These are phyloP conservation scores for Paradoxurus hermaphroditus DNA, from an alignment of 2,113 vertebrate species.

Conservation along the genomic window DNA sequence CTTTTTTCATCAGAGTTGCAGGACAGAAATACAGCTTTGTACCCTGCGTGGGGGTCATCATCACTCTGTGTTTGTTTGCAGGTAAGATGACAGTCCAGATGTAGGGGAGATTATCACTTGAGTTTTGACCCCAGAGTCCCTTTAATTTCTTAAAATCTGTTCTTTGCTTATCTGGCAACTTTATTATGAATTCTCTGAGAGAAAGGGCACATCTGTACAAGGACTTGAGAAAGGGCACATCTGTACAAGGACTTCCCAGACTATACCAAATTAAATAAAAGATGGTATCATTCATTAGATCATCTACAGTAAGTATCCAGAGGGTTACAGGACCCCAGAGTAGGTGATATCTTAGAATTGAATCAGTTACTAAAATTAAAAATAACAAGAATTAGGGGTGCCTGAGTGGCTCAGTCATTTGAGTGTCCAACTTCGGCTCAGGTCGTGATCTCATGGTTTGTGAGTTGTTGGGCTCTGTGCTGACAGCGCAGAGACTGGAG, in stretches of 20 bases:
- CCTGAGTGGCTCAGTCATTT: too few relatives aligned
- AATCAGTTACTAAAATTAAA: neutral
- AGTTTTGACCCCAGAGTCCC: neutral
- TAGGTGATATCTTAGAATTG: neutral
- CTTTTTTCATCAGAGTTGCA: neutral
- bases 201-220: neutral
- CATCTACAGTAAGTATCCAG: neutral
- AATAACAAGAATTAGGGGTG: neutral
- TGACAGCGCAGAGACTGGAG: too few relatives aligned
- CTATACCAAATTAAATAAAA: neutral
- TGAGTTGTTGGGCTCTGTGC: too few relatives aligned
- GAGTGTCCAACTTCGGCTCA: too few relatives aligned
- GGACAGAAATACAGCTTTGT: neutral
- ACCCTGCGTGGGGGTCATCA: accelerated
- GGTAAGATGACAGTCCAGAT: neutral
- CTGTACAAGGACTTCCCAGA: neutral
- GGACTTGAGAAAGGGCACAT: neutral
- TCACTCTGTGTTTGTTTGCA: neutral
- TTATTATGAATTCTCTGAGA: neutral
- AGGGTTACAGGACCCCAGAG: neutral
- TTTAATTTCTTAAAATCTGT: neutral
- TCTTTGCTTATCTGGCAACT: neutral
- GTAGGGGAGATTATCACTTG: too few relatives aligned
- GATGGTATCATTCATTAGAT: neutral
- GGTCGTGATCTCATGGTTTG: too few relatives aligned